Percentiles rank a stretch among this genome's conserved stretches.
phyloP scores from a whole-genome alignment of 2,888 invertebrate species.

The Lasioglossum figueresi region DNA sequence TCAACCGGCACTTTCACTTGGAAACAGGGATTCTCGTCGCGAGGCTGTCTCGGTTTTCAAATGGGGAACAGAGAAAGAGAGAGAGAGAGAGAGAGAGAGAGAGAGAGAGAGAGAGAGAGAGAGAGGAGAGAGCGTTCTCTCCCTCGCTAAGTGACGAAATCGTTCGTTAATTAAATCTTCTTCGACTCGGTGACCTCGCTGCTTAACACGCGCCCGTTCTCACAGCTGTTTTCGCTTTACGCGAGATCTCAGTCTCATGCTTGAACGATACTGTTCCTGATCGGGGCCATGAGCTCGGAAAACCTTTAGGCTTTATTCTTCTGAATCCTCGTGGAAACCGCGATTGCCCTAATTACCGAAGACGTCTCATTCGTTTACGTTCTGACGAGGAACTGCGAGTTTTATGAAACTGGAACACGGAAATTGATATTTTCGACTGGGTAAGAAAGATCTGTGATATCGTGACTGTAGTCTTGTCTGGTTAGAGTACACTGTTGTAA shows the following conservation, averaged over 20 bases:
- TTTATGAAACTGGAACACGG: neutral
- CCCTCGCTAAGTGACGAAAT: slow-evolving; percentile 45
- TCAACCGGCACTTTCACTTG: slow-evolving; percentile 23
- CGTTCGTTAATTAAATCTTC: slow-evolving; percentile 63
- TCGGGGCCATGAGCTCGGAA: neutral
- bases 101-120: neutral
- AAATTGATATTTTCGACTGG: neutral
- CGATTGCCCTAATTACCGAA: neutral
- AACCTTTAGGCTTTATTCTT: neutral
- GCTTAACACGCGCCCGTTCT: slow-evolving; percentile 29
- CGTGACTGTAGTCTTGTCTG: neutral
- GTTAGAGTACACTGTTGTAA: neutral
- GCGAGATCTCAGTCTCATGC: slow-evolving; percentile 42
- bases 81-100: slow-evolving; percentile 18
- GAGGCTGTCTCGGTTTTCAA: slow-evolving; percentile 14
- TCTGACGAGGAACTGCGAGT: neutral
- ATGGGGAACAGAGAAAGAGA: slow-evolving; percentile 16
- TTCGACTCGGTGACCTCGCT: slow-evolving; percentile 29
- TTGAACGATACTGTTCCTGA: slow-evolving; percentile 15
- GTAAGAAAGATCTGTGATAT: neutral
- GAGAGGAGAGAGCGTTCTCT: slow-evolving; percentile 15
- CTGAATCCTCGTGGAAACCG: neutral
- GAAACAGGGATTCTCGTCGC: slow-evolving; percentile 14
- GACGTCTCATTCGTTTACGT: neutral
- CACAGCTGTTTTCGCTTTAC: slow-evolving; percentile 38